Evolutionary conservation across 2,113 vertebrate genomes (phyloP).

Genomic region (Ochotona princeps): DNA sequence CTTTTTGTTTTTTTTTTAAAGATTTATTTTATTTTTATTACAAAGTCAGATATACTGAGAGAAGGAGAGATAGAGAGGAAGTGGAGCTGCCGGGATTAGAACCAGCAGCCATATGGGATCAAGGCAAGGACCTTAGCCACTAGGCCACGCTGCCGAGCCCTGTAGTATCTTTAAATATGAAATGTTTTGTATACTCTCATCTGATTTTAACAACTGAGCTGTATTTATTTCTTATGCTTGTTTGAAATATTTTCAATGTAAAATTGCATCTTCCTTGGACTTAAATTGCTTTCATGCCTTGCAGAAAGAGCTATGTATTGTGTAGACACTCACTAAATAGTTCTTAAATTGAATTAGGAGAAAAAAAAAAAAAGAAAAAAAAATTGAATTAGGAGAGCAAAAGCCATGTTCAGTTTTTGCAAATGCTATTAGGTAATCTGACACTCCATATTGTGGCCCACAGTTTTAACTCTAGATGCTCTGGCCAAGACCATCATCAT

Average conservation of each 20-base stretch:
- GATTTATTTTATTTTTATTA: too few relatives aligned
- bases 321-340: slow-evolving; percentile 59
- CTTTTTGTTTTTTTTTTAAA: too few relatives aligned
- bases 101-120: too few relatives aligned
- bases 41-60: too few relatives aligned
- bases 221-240: not conserved
- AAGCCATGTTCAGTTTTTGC: slow-evolving; percentile 69
- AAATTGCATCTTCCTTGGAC: slow-evolving; percentile 4
- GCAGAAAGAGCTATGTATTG: not conserved
- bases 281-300: slow-evolving; percentile 8
- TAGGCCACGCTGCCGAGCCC: too few relatives aligned
- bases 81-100: too few relatives aligned
- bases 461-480: slow-evolving; percentile 72
- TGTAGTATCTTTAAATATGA: slow-evolving; percentile 4
- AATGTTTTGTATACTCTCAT: not conserved
- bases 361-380: too few relatives aligned
- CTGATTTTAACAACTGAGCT: not conserved
- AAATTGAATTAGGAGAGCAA: slow-evolving; percentile 57
- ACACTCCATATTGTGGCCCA: slow-evolving; percentile 9
- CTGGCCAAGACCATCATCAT: slow-evolving; percentile 61
- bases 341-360: slow-evolving; percentile 54
- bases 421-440: slow-evolving; percentile 75
- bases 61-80: too few relatives aligned
- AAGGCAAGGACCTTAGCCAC: too few relatives aligned
- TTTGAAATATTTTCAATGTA: slow-evolving; percentile 46